These are phyloP conservation scores for Festucalex cinctus DNA, from an alignment of 2,113 vertebrate species.

Conservation along the genomic window DNA sequence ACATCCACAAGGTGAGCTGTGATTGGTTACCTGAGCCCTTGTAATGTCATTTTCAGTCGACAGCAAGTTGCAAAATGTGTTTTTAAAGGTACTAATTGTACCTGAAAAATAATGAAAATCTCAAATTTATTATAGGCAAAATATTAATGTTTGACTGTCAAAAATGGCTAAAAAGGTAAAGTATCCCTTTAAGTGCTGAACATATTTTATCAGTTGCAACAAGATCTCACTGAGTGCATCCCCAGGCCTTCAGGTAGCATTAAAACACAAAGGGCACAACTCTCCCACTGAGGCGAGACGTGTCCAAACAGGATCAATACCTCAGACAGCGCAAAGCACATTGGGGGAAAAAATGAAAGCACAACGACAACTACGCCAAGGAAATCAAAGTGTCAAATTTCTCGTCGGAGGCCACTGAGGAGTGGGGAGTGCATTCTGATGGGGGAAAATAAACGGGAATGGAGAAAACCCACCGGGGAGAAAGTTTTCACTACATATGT, in stretches of 20 bases:
- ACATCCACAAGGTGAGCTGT: too few species aligned
- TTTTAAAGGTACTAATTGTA: too few species aligned
- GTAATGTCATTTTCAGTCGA: too few species aligned
- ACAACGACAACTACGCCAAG: conserved; percentile 21
- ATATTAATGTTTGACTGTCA: too few species aligned
- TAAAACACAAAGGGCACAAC: conserved; percentile 20
- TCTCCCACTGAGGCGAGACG: conserved; percentile 32
- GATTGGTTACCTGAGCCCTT: too few species aligned
- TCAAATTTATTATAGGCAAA: too few species aligned
- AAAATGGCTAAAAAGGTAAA: too few species aligned
- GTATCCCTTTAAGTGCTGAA: too few species aligned
- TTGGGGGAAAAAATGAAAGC: neutral
- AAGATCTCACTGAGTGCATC: too few species aligned
- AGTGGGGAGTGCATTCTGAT: conserved; percentile 4
- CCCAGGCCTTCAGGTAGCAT: neutral
- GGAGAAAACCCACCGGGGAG: neutral
- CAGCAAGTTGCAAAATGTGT: too few species aligned
- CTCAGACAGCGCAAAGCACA: conserved; percentile 15
- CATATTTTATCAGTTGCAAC: too few species aligned
- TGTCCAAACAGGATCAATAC: conserved; percentile 30
- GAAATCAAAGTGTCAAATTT: conserved; percentile 48
- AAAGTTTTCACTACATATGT: conserved; percentile 20
- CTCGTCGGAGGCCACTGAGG: conserved; percentile 20
- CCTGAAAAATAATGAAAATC: too few species aligned
- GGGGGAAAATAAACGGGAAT: neutral